These are phyloP conservation scores for Nycteola revayana DNA, from an alignment of 2,888 invertebrate species.

Conservation along the genomic window DNA sequence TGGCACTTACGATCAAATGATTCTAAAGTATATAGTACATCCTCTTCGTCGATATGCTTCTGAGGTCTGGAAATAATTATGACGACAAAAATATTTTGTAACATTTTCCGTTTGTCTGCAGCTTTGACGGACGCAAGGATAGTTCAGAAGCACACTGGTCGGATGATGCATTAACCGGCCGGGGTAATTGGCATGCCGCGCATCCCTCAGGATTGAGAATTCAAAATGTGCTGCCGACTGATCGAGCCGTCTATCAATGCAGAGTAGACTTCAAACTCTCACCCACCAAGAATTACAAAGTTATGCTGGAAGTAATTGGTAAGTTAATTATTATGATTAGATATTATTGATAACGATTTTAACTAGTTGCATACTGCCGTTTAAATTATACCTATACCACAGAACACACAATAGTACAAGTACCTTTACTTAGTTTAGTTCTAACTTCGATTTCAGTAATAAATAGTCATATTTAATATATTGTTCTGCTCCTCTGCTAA, in stretches of 20 bases:
- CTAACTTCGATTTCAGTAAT: no score
- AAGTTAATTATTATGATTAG: conserved; percentile 24
- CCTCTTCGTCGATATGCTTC: no score
- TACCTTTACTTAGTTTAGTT: no score
- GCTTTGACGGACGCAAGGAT: conserved; percentile 85
- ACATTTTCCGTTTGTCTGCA: conserved; percentile 66
- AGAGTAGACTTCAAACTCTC: conserved; percentile 91
- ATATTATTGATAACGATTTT: neutral
- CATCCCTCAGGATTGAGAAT: conserved; percentile 86
- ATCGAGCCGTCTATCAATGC: conserved; percentile 90
- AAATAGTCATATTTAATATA: no score
- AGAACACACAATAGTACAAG: no score
- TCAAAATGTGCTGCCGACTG: conserved; percentile 86
- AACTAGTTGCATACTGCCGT: no score
- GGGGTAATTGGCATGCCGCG: conserved; percentile 86
- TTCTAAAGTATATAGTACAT: no score
- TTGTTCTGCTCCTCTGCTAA: no score
- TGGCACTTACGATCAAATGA: no score
- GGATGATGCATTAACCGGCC: conserved; percentile 84
- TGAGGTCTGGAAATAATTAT: no score
- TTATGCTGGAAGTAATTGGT: conserved; percentile 89
- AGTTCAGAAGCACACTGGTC: conserved; percentile 86
- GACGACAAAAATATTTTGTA: no score
- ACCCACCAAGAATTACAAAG: conserved; percentile 89
- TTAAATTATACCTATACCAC: no score